Evolutionary conservation across 2,113 vertebrate species (phyloP).

Genomic region (Chitala chitala): DNA sequence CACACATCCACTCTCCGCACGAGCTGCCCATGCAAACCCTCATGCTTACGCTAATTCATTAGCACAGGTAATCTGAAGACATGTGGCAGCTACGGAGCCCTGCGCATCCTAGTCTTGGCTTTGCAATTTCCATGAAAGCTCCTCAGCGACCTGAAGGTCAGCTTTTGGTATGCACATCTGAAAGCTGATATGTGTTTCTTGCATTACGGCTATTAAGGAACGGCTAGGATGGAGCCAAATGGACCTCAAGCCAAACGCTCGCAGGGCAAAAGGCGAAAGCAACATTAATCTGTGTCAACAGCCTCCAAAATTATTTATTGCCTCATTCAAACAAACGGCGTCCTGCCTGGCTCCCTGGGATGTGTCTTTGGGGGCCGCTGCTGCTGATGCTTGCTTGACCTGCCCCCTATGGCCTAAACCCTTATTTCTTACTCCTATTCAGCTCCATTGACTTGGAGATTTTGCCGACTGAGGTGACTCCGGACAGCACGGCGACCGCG

Average conservation of each 20-base stretch:
- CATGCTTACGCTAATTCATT: too few species aligned
- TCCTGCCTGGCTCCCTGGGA: constrained; percentile 29
- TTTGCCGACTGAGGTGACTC: too few species aligned
- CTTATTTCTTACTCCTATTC: too few species aligned
- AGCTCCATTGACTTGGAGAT: too few species aligned
- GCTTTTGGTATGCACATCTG: constrained; percentile 23
- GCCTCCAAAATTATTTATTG: constrained; percentile 74
- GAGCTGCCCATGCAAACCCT: too few species aligned
- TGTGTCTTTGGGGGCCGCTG: constrained; percentile 30
- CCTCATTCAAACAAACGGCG: constrained; percentile 64
- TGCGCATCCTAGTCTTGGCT: constrained; percentile 28
- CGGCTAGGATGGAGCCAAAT: constrained; percentile 37
- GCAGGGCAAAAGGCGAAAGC: constrained; percentile 51
- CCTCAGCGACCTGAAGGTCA: constrained; percentile 29
- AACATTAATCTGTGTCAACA: constrained; percentile 65
- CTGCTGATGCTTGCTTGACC: constrained; percentile 52
- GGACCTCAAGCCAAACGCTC: constrained; percentile 53
- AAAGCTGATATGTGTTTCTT: constrained; percentile 47
- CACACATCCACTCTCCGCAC: constrained; percentile 48
- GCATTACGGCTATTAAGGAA: constrained; percentile 37
- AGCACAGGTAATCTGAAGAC: constrained; percentile 58
- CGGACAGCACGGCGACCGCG: too few species aligned
- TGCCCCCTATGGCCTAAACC: constrained; percentile 30
- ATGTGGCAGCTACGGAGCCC: constrained; percentile 35
- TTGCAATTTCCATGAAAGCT: constrained; percentile 29